Percentiles rank a stretch among this genome's conserved stretches.
These are phyloP conservation scores for Phataginus tricuspis DNA, from an alignment of 2,797 vertebrate species.

Conservation along the genomic window DNA sequence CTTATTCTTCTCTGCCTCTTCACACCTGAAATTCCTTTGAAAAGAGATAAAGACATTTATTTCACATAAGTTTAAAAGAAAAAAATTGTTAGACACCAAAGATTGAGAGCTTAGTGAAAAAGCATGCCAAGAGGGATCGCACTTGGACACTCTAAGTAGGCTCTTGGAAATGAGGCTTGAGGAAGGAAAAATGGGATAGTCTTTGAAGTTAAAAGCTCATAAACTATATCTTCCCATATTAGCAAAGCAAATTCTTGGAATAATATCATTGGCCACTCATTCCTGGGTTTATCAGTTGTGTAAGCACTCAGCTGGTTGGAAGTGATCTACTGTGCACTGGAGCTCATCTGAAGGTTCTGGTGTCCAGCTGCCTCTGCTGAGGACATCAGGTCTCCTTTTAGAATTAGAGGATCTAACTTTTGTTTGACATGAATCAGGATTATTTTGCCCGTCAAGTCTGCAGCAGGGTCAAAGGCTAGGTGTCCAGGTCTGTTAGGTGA, in stretches of 20 bases:
- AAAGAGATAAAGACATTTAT: conserved; percentile 39
- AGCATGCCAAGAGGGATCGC: not conserved
- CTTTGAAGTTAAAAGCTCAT: conserved; percentile 6
- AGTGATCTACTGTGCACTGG: not conserved
- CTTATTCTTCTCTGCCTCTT: not conserved
- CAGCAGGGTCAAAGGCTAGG: not conserved
- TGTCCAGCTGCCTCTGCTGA: not conserved
- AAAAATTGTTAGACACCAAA: not conserved
- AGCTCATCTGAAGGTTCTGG: not conserved
- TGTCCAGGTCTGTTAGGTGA: not conserved
- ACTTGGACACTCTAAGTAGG: not conserved
- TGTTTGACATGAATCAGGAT: not conserved
- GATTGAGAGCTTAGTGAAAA: not conserved
- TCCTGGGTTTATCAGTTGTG: not conserved
- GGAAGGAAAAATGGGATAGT: not conserved
- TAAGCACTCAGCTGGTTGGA: not conserved
- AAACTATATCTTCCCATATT: not conserved
- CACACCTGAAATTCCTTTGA: conserved; percentile 26
- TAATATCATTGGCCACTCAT: not conserved
- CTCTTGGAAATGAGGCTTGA: not conserved
- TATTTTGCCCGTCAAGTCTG: not conserved
- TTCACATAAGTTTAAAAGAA: conserved; percentile 24
- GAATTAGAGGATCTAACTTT: not conserved
- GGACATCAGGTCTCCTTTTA: not conserved
- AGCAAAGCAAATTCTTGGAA: not conserved